These are phyloP conservation scores for Panthera leo DNA, from an alignment of 2,113 vertebrate genomes.

Conservation along the genomic window DNA sequence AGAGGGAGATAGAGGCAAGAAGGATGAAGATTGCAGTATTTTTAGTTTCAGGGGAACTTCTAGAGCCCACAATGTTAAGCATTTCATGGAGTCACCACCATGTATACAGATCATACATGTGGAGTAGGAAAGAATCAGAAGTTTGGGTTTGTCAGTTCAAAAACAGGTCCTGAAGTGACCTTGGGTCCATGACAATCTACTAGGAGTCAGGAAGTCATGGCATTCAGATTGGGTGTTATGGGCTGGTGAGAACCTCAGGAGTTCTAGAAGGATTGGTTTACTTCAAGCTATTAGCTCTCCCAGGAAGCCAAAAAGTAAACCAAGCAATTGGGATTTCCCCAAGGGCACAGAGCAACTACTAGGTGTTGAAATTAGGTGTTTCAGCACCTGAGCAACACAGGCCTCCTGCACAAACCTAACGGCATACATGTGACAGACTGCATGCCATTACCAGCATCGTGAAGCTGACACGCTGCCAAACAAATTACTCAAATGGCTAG, in stretches of 20 bases:
- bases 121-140: background rate
- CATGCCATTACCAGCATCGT: background rate
- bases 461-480: conserved; percentile 65
- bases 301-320: conserved; percentile 29
- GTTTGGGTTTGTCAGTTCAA: background rate
- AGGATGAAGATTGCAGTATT: background rate
- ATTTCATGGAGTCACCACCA: background rate
- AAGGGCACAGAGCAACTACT: conserved; percentile 22
- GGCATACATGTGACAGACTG: background rate
- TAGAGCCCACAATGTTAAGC: background rate
- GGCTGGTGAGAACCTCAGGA: background rate
- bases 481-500: background rate
- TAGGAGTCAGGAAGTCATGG: background rate
- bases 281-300: conserved; percentile 23
- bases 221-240: background rate
- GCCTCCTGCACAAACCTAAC: background rate
- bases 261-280: background rate
- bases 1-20: background rate
- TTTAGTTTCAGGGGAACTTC: background rate
- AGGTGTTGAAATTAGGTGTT: background rate
- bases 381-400: background rate
- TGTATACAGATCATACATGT: background rate
- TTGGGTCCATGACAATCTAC: background rate
- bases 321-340: conserved; percentile 24
- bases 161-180: background rate